Percentiles rank a stretch among this genome's conserved stretches.
phyloP scores from a whole-genome alignment of 1,140 invertebrate species.

The Magallana angulata region DNA sequence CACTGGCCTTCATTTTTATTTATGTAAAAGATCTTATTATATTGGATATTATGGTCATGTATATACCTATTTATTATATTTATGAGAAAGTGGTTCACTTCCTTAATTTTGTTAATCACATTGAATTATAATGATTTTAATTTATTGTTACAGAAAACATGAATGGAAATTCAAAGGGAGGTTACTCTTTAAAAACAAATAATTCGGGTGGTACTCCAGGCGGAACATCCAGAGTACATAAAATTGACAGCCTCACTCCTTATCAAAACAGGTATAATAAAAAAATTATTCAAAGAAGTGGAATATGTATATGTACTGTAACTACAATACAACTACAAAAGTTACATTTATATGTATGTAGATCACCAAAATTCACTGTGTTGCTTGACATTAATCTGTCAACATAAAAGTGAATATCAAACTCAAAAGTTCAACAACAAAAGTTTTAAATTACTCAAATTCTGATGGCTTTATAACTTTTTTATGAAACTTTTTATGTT shows the following conservation, averaged over 20 bases:
- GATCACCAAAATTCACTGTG: no score
- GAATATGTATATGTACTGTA: not conserved
- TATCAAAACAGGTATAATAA: conserved; percentile 90
- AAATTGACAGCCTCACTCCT: conserved; percentile 90
- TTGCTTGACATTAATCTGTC: no score
- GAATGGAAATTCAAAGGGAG: conserved; percentile 31
- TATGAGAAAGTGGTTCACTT: no score
- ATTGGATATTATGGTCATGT: no score
- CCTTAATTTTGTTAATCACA: no score
- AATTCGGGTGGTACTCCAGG: conserved; percentile 56
- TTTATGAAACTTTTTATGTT: not conserved
- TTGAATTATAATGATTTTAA: no score
- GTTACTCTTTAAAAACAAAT: conserved; percentile 58
- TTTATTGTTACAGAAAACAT: not conserved
- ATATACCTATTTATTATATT: no score
- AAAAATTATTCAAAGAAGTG: not conserved
- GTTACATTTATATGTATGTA: no score
- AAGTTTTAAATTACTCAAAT: not conserved
- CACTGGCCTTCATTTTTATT: no score
- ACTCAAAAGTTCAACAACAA: not conserved
- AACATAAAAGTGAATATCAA: no score
- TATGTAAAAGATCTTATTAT: no score
- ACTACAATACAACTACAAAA: not conserved
- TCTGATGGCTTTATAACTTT: not conserved
- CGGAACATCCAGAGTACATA: conserved; percentile 77